Evolutionary conservation across 2,888 invertebrate species (phyloP), one percentile per base, ranked within the genome.

Genomic region (Aquatica leii): DNA sequence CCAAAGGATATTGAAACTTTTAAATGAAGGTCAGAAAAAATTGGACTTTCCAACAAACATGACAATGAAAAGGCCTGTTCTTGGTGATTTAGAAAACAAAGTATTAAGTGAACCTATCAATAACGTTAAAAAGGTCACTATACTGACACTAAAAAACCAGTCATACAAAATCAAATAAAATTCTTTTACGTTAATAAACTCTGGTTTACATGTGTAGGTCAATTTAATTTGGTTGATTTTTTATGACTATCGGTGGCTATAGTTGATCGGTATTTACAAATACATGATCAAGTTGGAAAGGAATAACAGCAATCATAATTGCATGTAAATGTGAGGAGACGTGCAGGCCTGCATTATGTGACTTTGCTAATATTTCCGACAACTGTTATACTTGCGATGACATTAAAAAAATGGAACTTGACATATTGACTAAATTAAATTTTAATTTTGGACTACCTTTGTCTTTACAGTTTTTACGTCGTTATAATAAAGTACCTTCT

Each of bases 321-420:
- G 97, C 98, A 0, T 88, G 92, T 76, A 98, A 98, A 81, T 97
- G 95, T 76, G 98, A 98, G 82, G 98, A 98, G 84, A 91, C 96
- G 75, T 95, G 91, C 75, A 87, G 92, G 0, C 95, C 97, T 0
- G 92, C 93, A 46, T 86, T 96, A 18, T 84, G 83, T 4, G 97
- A 98, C 82, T 96, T 97, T 82, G 24, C 24, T 24, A 6, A 24
- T 4, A 24, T 24, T 4, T 24, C 24, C 6, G 24, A 24, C 24
- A 24, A 24, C 6, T 91, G 94, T 11, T 95, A 91, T 78, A 92
- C 97, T 57, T 93, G 96, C 6, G 97, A 96, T 81, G 89, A 93
- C 77, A 89, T 98, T 35, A 83, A 92, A 48, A 43, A 43, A 43
- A 43, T 43, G 43, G 43, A 43, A 17, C 12, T 12, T 2, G 43